phyloP scores from a whole-genome alignment of 2,888 invertebrate genomes.

The Dryadula phaetusa region DNA sequence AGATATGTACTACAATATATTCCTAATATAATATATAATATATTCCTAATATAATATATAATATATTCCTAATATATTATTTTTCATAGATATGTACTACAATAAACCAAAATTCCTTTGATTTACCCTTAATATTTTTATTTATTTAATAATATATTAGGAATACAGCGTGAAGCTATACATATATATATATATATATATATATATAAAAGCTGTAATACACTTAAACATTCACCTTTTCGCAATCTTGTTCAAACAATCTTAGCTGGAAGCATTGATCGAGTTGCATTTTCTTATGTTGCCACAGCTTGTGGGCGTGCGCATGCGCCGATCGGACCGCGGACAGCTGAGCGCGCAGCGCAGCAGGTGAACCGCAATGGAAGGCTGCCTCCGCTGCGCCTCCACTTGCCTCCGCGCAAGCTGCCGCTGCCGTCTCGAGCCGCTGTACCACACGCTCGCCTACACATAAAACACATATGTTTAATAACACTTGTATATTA shows the following conservation, averaged over 20 bases:
- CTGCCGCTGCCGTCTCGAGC: conserved; percentile 80
- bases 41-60: no score
- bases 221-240: conserved; percentile 86
- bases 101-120: no score
- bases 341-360: conserved; percentile 92
- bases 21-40: no score
- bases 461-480: conserved; percentile 45
- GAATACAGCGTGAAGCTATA: no score
- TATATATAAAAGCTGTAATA: no score
- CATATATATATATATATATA: no score
- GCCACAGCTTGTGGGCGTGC: conserved; percentile 96
- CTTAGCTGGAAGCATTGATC: conserved; percentile 98
- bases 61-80: no score
- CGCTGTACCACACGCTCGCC: conserved; percentile 90
- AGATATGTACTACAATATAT: no score
- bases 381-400: conserved; percentile 88
- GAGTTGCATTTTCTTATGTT: conserved; percentile 95
- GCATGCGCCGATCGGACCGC: conserved; percentile 95
- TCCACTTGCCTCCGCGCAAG: conserved; percentile 86
- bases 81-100: no score
- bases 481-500: no score
- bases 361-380: conserved; percentile 87
- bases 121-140: no score
- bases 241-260: conserved; percentile 98
- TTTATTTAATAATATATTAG: no score